These are phyloP conservation scores for Gopherus flavomarginatus DNA, from an alignment of 2,113 vertebrate species.

Conservation along the genomic window DNA sequence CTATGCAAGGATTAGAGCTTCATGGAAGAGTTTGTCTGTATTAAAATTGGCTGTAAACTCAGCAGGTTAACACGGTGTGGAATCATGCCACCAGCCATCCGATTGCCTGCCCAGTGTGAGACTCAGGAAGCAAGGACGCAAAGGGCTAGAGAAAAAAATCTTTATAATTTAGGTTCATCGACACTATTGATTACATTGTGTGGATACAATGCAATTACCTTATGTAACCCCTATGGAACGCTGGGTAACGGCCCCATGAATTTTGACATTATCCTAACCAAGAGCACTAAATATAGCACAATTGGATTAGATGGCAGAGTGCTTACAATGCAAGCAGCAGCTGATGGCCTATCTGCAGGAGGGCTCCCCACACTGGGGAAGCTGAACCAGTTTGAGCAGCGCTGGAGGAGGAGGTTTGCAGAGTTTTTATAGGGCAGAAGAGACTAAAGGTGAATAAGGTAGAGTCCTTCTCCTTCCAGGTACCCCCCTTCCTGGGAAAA, in stretches of 20 bases:
- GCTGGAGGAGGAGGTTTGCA: not conserved
- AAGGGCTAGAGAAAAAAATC: not conserved
- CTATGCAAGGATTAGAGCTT: not conserved
- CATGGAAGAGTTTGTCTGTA: not conserved
- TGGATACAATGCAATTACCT: not conserved
- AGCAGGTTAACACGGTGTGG: not conserved
- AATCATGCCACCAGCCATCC: not conserved
- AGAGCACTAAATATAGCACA: not conserved
- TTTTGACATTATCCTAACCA: not conserved
- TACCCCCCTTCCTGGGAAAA: not conserved
- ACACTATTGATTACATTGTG: not conserved
- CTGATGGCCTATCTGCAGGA: conserved; percentile 1
- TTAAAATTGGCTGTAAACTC: conserved; percentile 32
- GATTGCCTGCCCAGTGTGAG: not conserved
- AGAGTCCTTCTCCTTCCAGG: not conserved
- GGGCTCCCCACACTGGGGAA: not conserved
- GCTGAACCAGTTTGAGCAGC: not conserved
- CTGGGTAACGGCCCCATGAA: not conserved
- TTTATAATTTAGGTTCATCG: not conserved
- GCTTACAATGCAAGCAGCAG: not conserved
- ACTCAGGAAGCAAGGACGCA: not conserved
- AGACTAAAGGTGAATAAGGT: not conserved
- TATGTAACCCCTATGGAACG: accelerated
- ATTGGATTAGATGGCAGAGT: not conserved
- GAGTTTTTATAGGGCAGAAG: not conserved